Conservation (phyloP, 2,888 invertebrate genomes). For the Dynastes tityus region DNA sequence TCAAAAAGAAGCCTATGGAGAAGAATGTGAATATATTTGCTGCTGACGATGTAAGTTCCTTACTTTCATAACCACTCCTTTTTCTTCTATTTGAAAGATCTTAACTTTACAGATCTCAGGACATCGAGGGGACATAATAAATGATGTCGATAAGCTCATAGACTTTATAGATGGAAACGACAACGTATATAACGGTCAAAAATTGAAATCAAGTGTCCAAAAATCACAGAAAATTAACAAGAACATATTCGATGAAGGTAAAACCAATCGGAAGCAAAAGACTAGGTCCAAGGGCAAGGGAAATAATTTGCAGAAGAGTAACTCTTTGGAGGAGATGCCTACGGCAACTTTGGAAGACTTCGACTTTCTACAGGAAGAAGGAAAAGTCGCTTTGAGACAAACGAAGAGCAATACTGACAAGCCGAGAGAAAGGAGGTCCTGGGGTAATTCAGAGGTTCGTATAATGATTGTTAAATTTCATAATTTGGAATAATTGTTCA, state of each 20-base stretch:
- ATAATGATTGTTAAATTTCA: background rate
- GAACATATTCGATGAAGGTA: slow-evolving; percentile 65
- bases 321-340: slow-evolving; percentile 87
- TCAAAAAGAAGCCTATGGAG: slow-evolving; percentile 76
- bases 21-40: slow-evolving; percentile 67
- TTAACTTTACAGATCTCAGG: slow-evolving; percentile 76
- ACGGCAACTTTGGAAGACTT: slow-evolving; percentile 83
- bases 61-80: background rate
- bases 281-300: slow-evolving; percentile 65
- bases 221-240: slow-evolving; percentile 55
- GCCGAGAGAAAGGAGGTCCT: slow-evolving; percentile 64
- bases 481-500: background rate
- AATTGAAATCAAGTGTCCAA: slow-evolving; percentile 48
- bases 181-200: slow-evolving; percentile 54
- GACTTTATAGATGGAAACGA: slow-evolving; percentile 85
- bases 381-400: slow-evolving; percentile 61
- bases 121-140: slow-evolving; percentile 80
- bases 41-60: slow-evolving; percentile 70
- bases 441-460: slow-evolving; percentile 60
- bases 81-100: background rate
- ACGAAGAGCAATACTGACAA: slow-evolving; percentile 63
- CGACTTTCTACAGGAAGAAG: slow-evolving; percentile 55
- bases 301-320: slow-evolving; percentile 78
- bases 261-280: slow-evolving; percentile 64
- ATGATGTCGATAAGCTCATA: slow-evolving; percentile 83